Conservation (phyloP, 2,113 vertebrate species). For the Cercocebus atys region DNA sequence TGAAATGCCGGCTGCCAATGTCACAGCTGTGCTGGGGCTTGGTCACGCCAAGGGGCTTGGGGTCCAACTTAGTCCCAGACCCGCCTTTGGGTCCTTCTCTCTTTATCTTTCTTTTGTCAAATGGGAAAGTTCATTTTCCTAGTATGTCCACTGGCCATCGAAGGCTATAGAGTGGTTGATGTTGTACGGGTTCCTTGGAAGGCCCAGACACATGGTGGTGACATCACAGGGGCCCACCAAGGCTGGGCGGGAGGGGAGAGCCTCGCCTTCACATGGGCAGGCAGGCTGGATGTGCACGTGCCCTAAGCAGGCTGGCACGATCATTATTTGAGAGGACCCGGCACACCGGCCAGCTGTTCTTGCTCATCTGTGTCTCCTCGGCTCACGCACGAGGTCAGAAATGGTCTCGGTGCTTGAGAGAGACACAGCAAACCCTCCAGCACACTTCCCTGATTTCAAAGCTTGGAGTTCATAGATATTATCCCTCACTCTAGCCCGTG, state of each 20-base stretch:
- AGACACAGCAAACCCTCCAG: neutral
- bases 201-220: neutral
- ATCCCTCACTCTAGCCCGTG: neutral
- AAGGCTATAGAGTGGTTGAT: neutral
- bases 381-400: rapidly evolving
- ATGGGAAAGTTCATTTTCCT: neutral
- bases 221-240: rapidly evolving
- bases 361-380: rapidly evolving
- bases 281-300: rapidly evolving
- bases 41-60: constrained; percentile 39
- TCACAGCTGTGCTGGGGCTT: constrained; percentile 80
- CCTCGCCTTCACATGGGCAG: rapidly evolving
- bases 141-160: neutral
- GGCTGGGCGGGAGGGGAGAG: neutral
- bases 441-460: neutral
- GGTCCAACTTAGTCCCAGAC: constrained; percentile 41
- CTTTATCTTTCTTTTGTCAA: constrained; percentile 56
- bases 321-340: too few relatives aligned
- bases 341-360: neutral
- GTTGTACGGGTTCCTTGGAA: neutral
- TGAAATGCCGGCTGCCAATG: constrained; percentile 78
- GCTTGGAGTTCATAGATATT: neutral
- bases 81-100: neutral
- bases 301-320: rapidly evolving
- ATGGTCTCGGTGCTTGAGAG: neutral